Percentiles rank a stretch among this genome's conserved stretches.
phyloP scores from a whole-genome alignment of 1,140 invertebrate genomes.

The Atta cephalotes region DNA sequence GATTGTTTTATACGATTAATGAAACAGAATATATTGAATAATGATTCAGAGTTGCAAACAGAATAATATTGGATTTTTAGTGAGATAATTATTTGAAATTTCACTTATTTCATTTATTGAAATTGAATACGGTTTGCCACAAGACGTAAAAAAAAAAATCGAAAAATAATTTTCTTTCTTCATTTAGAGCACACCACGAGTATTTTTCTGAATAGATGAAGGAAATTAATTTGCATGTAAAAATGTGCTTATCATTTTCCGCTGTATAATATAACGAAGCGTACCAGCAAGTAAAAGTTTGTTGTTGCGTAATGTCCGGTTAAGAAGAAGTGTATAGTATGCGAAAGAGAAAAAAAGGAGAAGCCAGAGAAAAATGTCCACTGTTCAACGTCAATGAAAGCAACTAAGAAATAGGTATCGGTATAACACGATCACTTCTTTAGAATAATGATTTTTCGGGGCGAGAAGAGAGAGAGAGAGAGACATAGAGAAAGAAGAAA shows the following conservation, averaged over 20 bases:
- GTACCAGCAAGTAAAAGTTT: neutral
- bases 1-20: neutral
- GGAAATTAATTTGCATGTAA: constrained; percentile 13
- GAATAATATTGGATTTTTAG: neutral
- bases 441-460: constrained; percentile 63
- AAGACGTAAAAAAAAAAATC: neutral
- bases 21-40: neutral
- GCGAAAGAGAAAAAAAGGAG: neutral
- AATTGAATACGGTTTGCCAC: neutral
- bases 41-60: neutral
- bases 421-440: constrained; percentile 76
- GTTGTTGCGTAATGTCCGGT: constrained; percentile 6
- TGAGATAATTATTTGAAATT: neutral
- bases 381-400: constrained; percentile 58
- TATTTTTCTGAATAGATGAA: neutral
- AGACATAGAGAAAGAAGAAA: neutral
- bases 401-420: constrained; percentile 71
- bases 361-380: constrained; percentile 20
- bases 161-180: neutral
- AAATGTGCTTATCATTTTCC: constrained; percentile 16
- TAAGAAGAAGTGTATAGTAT: neutral
- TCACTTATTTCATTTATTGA: neutral
- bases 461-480: neutral
- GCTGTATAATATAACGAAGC: neutral
- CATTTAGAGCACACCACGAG: neutral